Base-by-base conservation (phyloP, 2,888 invertebrate species). In the Acleris emargana region DNA sequence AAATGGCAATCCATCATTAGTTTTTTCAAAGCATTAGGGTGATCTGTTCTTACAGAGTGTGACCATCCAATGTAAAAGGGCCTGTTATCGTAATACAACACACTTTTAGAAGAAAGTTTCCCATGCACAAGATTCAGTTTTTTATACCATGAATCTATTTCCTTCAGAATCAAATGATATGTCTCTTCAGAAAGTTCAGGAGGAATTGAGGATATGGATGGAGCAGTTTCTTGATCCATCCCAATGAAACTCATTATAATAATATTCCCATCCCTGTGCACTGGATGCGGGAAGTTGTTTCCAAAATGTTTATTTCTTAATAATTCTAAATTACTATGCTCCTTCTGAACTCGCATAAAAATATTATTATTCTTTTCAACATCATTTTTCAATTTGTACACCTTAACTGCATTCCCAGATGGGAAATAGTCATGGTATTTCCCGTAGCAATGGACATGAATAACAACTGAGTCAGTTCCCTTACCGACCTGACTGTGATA, bases 191-290 rank as follows among this genome's bases (percentile, higher is more conserved):
- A 38, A 17, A 18, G 45, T 18, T 52, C 52, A 18, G 58, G 2
- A 16, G 58, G 45, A 9, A 52, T 11, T 5, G 38, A 52, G n/a
- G 22, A 13, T 45, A 63, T 53, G 1, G 52, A 58, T 1, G 52
- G 47, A 17, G 52, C 58, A 22, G 45, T 47, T 47, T 58, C 63
- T 38, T 63, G 58, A 25, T 63, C 38, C 2, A 6, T 49, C 17
- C 63, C 63, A 16, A 63, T 63, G 22, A 63, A 63, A 52, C 63
- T 58, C 58, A 63, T 63, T 1, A 63, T 16, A 17, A 58, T 22
- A 16, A 63, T 20, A 17, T 63, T 63, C 38, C 58, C 58, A 32
- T 13, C 38, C 5, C 1, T 32, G 7, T 18, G 22, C 9, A 63
- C 52, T 16, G 63, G 63, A 38, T 58, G 47, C 3, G 63, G 63